Evolutionary conservation across 2,797 vertebrate genomes (phyloP).

Genomic region (Macroramphosus scolopax): DNA sequence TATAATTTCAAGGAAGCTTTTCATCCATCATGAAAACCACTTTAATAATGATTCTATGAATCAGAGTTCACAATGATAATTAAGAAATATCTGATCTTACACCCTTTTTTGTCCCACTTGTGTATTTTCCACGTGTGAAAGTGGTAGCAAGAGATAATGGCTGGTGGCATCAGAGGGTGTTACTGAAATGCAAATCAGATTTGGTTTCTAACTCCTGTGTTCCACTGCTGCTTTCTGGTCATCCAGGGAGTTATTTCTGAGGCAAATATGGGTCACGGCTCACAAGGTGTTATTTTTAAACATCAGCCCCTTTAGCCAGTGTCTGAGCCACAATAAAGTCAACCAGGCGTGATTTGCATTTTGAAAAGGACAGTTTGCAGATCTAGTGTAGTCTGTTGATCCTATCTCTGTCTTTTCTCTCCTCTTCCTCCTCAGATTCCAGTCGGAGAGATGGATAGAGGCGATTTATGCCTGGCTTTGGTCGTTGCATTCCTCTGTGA

Average conservation of each 20-base stretch:
- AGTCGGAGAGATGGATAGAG: conserved; percentile 23
- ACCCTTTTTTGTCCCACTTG: conserved; percentile 12
- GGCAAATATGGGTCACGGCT: conserved; percentile 78
- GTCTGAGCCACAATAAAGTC: conserved; percentile 66
- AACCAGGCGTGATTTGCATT: conserved; percentile 57
- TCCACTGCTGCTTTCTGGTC: conserved; percentile 57
- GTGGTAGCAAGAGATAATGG: conserved; percentile 63
- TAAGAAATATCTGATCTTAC: conserved; percentile 28
- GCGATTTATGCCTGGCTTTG: conserved; percentile 31
- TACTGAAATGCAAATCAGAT: conserved; percentile 72
- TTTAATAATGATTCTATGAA: too few species aligned
- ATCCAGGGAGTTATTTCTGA: conserved; percentile 72
- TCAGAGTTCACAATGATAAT: conserved; percentile 26
- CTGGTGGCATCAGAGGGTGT: conserved; percentile 44
- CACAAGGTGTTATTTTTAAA: conserved; percentile 76
- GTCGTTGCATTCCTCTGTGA: conserved; percentile 27
- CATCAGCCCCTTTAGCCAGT: conserved; percentile 68
- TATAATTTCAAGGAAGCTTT: too few species aligned
- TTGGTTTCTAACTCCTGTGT: conserved; percentile 37
- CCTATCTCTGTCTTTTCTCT: conserved; percentile 16
- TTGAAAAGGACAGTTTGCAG: conserved; percentile 50
- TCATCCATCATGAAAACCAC: too few species aligned
- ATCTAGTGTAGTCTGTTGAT: conserved; percentile 21
- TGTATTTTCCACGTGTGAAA: conserved; percentile 48
- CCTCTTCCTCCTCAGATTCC: conserved; percentile 19